These are phyloP conservation scores for Erpobdella octoculata DNA, from an alignment of 2,888 invertebrate genomes.

Conservation along the genomic window DNA sequence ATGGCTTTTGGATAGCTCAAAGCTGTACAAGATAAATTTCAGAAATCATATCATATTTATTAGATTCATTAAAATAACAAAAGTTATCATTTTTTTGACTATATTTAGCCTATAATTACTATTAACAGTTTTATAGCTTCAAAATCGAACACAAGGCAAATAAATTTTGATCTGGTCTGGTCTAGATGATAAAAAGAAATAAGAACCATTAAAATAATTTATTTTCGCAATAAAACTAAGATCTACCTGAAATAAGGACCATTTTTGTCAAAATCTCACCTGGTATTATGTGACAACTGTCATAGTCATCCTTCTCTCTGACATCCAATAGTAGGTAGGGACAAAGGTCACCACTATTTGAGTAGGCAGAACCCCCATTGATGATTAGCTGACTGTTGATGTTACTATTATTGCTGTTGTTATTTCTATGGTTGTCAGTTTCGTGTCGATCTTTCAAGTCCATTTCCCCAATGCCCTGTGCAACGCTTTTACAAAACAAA, in stretches of 20 bases:
- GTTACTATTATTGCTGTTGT: background rate
- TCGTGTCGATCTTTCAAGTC: slow-evolving; percentile 38
- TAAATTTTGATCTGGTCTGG: too few species aligned
- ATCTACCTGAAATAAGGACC: background rate
- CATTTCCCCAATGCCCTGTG: slow-evolving; percentile 50
- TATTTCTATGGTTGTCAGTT: background rate
- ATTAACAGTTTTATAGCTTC: too few species aligned
- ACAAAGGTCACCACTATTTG: slow-evolving; percentile 36
- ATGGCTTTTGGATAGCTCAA: slow-evolving; percentile 51
- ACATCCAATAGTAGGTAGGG: slow-evolving; percentile 55
- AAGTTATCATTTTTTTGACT: too few species aligned
- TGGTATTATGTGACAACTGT: slow-evolving; percentile 51
- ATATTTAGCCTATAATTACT: too few species aligned
- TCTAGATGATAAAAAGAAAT: too few species aligned
- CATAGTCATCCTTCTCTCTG: slow-evolving; percentile 49
- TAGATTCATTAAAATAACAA: too few species aligned
- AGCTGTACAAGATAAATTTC: slow-evolving; percentile 51
- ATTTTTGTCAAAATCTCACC: slow-evolving; percentile 40
- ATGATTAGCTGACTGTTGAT: slow-evolving; percentile 12
- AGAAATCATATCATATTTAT: too few species aligned
- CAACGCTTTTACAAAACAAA: too few species aligned
- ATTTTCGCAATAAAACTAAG: background rate
- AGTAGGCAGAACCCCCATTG: slow-evolving; percentile 1
- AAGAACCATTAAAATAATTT: background rate
- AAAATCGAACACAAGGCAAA: too few species aligned